Conservation (phyloP, 2,113 vertebrate species). For the Heptranchias perlo region DNA sequence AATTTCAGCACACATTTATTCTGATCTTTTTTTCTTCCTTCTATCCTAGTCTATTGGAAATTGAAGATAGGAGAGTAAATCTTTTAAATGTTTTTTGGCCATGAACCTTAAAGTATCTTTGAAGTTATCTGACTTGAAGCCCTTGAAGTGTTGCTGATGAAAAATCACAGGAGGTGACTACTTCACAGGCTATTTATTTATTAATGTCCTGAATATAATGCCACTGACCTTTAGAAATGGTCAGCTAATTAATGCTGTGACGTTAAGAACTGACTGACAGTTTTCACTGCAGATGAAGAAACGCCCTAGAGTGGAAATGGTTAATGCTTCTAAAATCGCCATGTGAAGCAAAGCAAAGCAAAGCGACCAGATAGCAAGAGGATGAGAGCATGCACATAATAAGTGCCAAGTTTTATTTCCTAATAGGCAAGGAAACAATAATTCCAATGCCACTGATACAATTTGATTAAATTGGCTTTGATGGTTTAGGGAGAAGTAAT, state of each 20-base stretch:
- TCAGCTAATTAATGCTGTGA: neutral
- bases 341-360: constrained; percentile 3
- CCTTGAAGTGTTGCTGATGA: neutral
- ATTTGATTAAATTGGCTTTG: constrained; percentile 52
- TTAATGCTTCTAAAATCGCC: neutral
- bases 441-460: constrained; percentile 45
- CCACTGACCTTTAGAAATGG: neutral
- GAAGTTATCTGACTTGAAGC: neutral
- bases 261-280: constrained; percentile 10
- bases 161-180: neutral
- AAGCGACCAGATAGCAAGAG: constrained; percentile 23
- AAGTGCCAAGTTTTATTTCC: constrained; percentile 55
- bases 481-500: constrained; percentile 50
- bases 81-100: neutral
- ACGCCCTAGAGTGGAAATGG: neutral
- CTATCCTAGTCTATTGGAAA: neutral
- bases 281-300: neutral
- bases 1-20: neutral
- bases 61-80: neutral
- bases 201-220: neutral
- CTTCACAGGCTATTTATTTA: constrained; percentile 1
- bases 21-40: neutral
- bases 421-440: constrained; percentile 54
- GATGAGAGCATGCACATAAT: constrained; percentile 47
- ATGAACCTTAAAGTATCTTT: neutral